Evolutionary conservation across 2,888 invertebrate genomes (phyloP), one percentile per base, ranked within the genome.

Genomic region (Philereme vetulata): DNA sequence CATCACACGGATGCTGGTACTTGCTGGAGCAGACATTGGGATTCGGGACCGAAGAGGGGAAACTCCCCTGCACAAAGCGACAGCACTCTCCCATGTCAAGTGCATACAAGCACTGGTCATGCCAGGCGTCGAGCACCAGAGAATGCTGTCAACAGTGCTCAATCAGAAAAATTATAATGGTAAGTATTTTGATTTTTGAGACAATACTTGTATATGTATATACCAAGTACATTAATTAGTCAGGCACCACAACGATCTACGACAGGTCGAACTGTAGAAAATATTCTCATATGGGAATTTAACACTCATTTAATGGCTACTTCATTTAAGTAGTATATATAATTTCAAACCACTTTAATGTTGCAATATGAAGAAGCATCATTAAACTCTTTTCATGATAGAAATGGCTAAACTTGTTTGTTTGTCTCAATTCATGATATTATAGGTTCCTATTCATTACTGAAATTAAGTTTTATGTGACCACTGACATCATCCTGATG

Each of bases 101-200:
- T 95, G 96, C 76, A 94, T 97, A 6, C 94, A 94, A 72, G 96
- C 96, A 0, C 90, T 98, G 46, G 94, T 96, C 1, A 93, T 94
- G 60, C 95, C 96, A 0, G 93, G 96, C 1, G 79, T 80, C 6
- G 84, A 80, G 60, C 78, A 71, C 67, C 65, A 78, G 72, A 86
- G 81, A 87, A 88, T 80, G 83, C 77, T 78, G 75, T 82, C 88
- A 83, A 72, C 94, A 91, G 70, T 94, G 93, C 92, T 97, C 72
- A 95, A 97, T 82, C 95, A 96, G 82, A 95, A 95, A 86, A 97
- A 98, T 84, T 97, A 96, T 85, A 94, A 95, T 85, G 97, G 97
- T 97, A 82, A 95, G 11, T 48, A 21, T 21, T 21, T 21, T 21
- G 21, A 21, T 21, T 21, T 21, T 21, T 21, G 21, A 21, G 1